phyloP scores from a whole-genome alignment of 2,888 invertebrate species.

The Macrosoma leucophasiata region DNA sequence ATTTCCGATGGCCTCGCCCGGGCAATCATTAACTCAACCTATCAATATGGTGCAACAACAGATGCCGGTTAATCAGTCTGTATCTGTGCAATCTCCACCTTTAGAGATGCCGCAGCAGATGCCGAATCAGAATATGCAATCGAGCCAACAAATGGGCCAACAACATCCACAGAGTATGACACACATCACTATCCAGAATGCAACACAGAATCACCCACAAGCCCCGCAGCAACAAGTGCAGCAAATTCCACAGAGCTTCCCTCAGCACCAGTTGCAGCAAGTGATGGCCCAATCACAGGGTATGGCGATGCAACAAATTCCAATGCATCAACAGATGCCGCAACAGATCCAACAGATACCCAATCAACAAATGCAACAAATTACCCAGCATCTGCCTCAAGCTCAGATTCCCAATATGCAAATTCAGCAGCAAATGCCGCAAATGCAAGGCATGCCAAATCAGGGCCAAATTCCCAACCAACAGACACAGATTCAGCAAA shows the following conservation, averaged over 20 bases:
- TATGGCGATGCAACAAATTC: slow-evolving; percentile 70
- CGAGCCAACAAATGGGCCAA: slow-evolving; percentile 59
- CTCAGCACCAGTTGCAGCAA: slow-evolving; percentile 72
- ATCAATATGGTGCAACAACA: slow-evolving; percentile 63
- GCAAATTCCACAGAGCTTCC: slow-evolving; percentile 72
- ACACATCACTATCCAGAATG: slow-evolving; percentile 67
- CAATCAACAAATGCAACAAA: slow-evolving; percentile 72
- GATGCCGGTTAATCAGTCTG: slow-evolving; percentile 62
- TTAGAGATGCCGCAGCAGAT: slow-evolving; percentile 71
- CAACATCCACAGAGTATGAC: slow-evolving; percentile 73
- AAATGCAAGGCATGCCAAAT: slow-evolving; percentile 66
- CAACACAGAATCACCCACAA: slow-evolving; percentile 53
- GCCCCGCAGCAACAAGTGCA: slow-evolving; percentile 64
- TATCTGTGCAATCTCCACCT: slow-evolving; percentile 70
- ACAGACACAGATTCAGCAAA: slow-evolving; percentile 70
- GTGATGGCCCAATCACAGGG: slow-evolving; percentile 68
- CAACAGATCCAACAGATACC: slow-evolving; percentile 73
- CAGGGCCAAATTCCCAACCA: slow-evolving; percentile 63
- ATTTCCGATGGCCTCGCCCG: slow-evolving; percentile 71
- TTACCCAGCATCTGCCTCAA: slow-evolving; percentile 66
- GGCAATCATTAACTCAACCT: slow-evolving; percentile 69
- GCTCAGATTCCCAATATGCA: slow-evolving; percentile 66
- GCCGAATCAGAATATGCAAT: slow-evolving; percentile 60
- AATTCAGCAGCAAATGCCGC: slow-evolving; percentile 70
- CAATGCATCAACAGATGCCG: slow-evolving; percentile 71